phyloP scores from a whole-genome alignment of 92 coral and sea anemone species.

The Epizoanthus illoricatus region DNA sequence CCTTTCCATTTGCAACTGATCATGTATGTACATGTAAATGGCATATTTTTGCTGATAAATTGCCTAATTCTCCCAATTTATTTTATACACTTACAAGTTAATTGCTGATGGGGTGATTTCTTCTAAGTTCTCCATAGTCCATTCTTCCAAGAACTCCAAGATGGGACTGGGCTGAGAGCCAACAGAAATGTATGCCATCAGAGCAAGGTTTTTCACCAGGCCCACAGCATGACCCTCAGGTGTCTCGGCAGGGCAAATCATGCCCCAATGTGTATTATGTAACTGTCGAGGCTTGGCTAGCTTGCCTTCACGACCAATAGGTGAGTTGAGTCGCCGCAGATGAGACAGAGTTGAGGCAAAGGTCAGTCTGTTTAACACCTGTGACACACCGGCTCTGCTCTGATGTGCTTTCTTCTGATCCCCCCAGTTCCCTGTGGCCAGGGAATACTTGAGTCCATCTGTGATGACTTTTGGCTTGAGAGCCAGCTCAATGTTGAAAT shows the following conservation, averaged over 20 bases:
- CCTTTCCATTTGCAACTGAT: too few species aligned
- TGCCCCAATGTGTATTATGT: constrained; percentile 99
- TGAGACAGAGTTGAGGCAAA: constrained; percentile 98
- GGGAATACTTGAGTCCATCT: constrained; percentile 92
- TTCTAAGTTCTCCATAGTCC: constrained; percentile 99
- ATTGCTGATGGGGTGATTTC: constrained; percentile 99
- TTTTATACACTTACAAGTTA: constrained; percentile 64
- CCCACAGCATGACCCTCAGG: constrained; percentile 99
- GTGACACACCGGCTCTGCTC: constrained; percentile 98
- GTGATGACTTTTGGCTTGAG: constrained; percentile 95
- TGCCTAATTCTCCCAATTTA: too few species aligned
- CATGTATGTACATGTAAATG: too few species aligned
- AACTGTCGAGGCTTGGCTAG: constrained; percentile 96
- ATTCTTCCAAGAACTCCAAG: constrained; percentile 98
- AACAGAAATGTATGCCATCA: constrained; percentile 98
- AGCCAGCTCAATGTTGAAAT: constrained; percentile 96
- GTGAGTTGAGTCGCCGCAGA: constrained; percentile 97
- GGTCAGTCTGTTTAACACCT: constrained; percentile 92
- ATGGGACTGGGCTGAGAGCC: constrained; percentile 99
- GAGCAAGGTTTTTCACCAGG: constrained; percentile 93
- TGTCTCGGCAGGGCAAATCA: constrained; percentile 99
- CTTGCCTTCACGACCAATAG: constrained; percentile 98
- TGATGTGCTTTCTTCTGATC: constrained; percentile 99
- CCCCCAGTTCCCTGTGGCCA: constrained; percentile 99
- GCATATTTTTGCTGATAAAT: too few species aligned